Base-by-base conservation (phyloP, 2,888 invertebrate genomes). In the Melipona beecheii region DNA sequence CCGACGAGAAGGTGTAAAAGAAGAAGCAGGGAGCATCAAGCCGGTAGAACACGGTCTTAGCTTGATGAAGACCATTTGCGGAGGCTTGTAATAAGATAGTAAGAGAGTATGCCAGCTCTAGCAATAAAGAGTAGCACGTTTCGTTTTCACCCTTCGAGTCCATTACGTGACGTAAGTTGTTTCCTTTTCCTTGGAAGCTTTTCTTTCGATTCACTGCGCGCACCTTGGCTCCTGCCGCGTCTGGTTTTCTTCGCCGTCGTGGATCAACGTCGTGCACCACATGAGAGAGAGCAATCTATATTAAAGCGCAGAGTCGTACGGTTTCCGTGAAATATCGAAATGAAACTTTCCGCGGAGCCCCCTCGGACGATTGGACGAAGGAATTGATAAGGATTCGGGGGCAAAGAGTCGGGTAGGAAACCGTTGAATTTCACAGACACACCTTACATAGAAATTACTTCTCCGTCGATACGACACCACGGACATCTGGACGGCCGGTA, bases 61-160 rank as follows among this genome's bases (percentile, higher is more conserved):
- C 87, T 90, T 86, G 91, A 91, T 90, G 90, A 91, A 89, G 86
- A 90, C 87, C 91, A 91, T 91, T 91, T 90, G 89, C 87, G 85
- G 87, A 88, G 86, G 75, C 78, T 83, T 86, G 89, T 91, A 91
- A 91, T 91, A 91, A 91, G 90, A 91, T 91, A 90, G 89, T 86
- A 89, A 87, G 87, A 86, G 81, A 85, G 71, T 80, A 70, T 68
- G 68, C 43, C 43, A 43, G 11, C 43, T 74, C 75, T 75, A 75
- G 72, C 75, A 72, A 81, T 75, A 83, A 78, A 73, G 79, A 84
- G 78, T 58, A 60, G 54, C 27, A 27, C 75, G 43, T 54, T 78
- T 73, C 76, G 43, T 43, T 13, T 69, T 62, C 17, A 52, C 58
- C 15, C 58, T 15, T 24, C 56, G 52, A 31, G 9, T 43, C 65